phyloP scores from a whole-genome alignment of 2,888 invertebrate genomes.

The Monoplex corrugatus region DNA sequence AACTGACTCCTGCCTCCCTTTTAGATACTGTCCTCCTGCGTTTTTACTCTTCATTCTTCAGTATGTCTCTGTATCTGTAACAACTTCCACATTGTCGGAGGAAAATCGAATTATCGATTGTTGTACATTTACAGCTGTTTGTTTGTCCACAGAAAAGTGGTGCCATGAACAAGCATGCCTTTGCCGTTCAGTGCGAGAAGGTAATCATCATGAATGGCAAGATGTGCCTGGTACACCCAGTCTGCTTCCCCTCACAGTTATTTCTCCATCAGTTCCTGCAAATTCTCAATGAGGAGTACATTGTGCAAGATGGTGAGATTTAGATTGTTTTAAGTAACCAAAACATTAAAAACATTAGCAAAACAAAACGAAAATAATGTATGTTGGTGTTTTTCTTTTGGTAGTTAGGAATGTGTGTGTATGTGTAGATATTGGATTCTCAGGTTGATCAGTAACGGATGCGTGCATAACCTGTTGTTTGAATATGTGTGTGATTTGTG shows the following conservation, averaged over 20 bases:
- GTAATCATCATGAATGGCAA: slow-evolving; percentile 74
- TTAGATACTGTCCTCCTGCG: too few species aligned
- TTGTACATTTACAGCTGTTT: too few species aligned
- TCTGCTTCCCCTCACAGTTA: slow-evolving; percentile 68
- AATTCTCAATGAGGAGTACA: slow-evolving; percentile 65
- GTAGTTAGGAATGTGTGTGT: neutral
- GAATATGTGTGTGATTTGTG: too few species aligned
- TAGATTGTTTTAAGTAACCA: too few species aligned
- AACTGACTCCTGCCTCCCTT: too few species aligned
- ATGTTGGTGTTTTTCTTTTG: neutral
- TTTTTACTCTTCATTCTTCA: too few species aligned
- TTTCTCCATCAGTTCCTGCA: slow-evolving; percentile 72
- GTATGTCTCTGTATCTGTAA: too few species aligned
- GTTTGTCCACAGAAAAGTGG: slow-evolving; percentile 40
- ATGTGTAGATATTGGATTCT: neutral
- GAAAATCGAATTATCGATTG: too few species aligned
- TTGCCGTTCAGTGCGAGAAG: slow-evolving; percentile 62
- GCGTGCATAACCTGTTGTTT: too few species aligned
- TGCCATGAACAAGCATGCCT: slow-evolving; percentile 42
- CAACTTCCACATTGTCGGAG: too few species aligned
- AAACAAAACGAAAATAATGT: too few species aligned
- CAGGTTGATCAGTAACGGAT: neutral
- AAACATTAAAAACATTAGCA: too few species aligned
- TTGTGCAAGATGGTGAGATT: slow-evolving; percentile 31
- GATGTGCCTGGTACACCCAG: slow-evolving; percentile 75